Conservation (phyloP, 2,113 vertebrate genomes). For the Bubo bubo region DNA sequence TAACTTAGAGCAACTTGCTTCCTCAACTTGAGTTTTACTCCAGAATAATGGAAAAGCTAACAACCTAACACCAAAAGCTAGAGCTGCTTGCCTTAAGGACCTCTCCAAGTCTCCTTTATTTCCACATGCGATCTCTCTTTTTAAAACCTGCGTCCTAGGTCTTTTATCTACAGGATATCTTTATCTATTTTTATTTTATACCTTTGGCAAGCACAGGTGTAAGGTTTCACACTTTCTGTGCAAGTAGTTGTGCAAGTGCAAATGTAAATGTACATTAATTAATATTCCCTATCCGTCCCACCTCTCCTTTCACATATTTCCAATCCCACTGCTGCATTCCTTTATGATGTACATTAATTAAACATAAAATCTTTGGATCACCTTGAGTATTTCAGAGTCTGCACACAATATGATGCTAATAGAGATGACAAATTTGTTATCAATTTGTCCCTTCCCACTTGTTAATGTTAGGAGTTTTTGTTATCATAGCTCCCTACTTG, state of each 20-base stretch:
- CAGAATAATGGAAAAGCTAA: not conserved
- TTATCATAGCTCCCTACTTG: not conserved
- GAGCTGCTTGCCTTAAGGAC: not conserved
- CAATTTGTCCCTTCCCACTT: not conserved
- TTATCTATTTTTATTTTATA: no score
- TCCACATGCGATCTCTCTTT: not conserved
- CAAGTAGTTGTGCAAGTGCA: not conserved
- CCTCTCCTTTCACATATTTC: not conserved
- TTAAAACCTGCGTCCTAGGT: not conserved
- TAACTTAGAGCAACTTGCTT: not conserved
- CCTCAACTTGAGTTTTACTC: not conserved
- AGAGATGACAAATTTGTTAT: not conserved
- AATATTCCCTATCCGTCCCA: accelerated
- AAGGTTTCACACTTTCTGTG: not conserved
- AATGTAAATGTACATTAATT: not conserved
- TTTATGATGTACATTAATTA: not conserved
- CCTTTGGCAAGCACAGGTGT: not conserved
- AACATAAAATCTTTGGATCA: not conserved
- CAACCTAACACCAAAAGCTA: not conserved
- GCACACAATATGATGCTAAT: not conserved
- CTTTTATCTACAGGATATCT: not conserved
- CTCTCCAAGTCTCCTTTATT: not conserved
- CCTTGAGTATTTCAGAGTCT: not conserved
- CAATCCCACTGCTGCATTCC: not conserved
- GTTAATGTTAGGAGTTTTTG: not conserved